Base-by-base conservation (phyloP, 2,797 vertebrate species). In the Anas acuta region DNA sequence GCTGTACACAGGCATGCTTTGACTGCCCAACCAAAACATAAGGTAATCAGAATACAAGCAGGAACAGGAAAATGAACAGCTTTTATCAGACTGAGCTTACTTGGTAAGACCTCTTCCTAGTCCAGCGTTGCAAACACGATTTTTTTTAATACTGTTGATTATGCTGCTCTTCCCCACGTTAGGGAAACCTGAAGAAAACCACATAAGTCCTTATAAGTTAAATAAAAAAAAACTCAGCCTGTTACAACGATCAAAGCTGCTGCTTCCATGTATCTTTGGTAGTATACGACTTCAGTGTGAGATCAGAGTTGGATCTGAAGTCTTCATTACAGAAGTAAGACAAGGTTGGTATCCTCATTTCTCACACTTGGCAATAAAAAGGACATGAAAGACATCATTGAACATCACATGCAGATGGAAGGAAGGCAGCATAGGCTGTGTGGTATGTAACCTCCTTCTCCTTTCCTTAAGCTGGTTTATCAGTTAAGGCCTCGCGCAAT, bases 101-200 rank as follows among this genome's bases (percentile, higher is more conserved):
- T 98, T 99, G 90, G 99, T 99, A 94, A 98, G 97, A 77, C 99
- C 99, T 97, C 98, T 98, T 79, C 98, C 76, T 39, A 98, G 54
- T 30, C 99, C 99, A 60, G 98, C 98, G 21, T 98, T 98, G 93
- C 99, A 99, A 7, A 97, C 98, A 84, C 96, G 96, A 51, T 97
- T 83, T n/a, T 98, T 98, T 94, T 99, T 99, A 91, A 99, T 86
- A 76, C 98, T 99, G 97, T 99, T 99, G 96, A 99, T 97, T 49
- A 99, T 74, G 91, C 99, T 99, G 98, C 99, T 99, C 97, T 99
- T 99, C 26, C 99, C 99, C 41, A 99, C 99, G 16, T 99, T 99
- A 74, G 99, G 99, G 95, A 99, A 99, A 61, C 99, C 99, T 99
- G 82, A 41, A 77, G 30, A 51, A 49, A 80, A 87, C 16, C 53